Conservation (phyloP, 2,797 vertebrate genomes). For the Brachyrhaphis roseni region DNA sequence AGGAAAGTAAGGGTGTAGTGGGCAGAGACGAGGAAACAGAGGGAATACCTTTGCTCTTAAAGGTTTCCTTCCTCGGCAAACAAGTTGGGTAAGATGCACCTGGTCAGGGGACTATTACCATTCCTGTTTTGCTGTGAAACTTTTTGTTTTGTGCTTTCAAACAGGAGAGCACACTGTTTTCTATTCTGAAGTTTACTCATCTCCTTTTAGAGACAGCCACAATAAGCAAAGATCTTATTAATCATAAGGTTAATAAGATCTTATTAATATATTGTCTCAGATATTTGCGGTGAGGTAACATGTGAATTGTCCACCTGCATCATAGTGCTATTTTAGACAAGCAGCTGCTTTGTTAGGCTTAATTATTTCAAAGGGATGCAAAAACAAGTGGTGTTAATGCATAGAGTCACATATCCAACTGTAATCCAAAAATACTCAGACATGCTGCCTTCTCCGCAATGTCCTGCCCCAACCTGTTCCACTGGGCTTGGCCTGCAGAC, state of each 20-base stretch:
- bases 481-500: constrained; percentile 38
- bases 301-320: constrained; percentile 27
- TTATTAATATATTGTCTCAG: constrained; percentile 41
- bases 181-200: constrained; percentile 18
- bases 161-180: not conserved
- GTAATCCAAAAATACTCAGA: constrained; percentile 38
- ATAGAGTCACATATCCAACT: constrained; percentile 15
- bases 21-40: constrained; percentile 42
- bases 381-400: constrained; percentile 54
- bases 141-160: not conserved
- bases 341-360: constrained; percentile 53
- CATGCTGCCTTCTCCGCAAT: constrained; percentile 10
- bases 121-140: not conserved
- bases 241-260: constrained; percentile 42
- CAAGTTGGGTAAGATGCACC: constrained; percentile 48
- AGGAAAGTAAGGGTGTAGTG: constrained; percentile 13
- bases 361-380: constrained; percentile 55
- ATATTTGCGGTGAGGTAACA: constrained; percentile 38
- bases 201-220: constrained; percentile 16
- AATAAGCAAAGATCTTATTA: constrained; percentile 29
- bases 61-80: constrained; percentile 69
- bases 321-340: constrained; percentile 50
- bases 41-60: constrained; percentile 46
- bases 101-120: constrained; percentile 7
- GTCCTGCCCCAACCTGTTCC: constrained; percentile 55